These are phyloP conservation scores for Cherax destructor DNA, from an alignment of 1,140 invertebrate species.

Conservation along the genomic window DNA sequence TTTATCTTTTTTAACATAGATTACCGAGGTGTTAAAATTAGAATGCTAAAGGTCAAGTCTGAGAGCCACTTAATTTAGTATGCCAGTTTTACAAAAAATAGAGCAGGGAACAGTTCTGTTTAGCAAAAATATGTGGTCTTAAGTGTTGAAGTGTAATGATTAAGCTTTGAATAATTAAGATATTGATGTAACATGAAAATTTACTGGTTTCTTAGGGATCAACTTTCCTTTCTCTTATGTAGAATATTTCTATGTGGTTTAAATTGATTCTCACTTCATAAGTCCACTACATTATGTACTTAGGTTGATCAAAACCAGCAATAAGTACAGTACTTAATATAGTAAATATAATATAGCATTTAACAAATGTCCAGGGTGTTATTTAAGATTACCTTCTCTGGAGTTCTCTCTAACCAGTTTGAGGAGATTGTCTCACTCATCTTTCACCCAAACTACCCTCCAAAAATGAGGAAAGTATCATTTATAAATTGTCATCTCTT, in stretches of 20 bases:
- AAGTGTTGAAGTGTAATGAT: neutral
- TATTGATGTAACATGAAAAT: slow-evolving; percentile 2
- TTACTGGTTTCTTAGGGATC: slow-evolving; percentile 7
- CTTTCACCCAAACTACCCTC: neutral
- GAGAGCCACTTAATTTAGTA: too few relatives aligned
- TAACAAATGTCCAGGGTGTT: neutral
- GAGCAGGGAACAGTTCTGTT: neutral
- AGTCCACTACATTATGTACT: neutral
- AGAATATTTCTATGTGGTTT: slow-evolving; percentile 10
- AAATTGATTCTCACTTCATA: slow-evolving; percentile 10
- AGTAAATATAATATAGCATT: slow-evolving; percentile 1
- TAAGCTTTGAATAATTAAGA: neutral
- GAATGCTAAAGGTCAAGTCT: too few relatives aligned
- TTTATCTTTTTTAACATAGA: too few relatives aligned
- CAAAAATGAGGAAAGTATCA: neutral
- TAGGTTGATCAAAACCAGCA: neutral
- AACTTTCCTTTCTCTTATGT: slow-evolving; percentile 15
- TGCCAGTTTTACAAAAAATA: neutral
- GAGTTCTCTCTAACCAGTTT: neutral
- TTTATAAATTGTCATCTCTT: slow-evolving; percentile 22
- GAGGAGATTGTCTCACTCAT: neutral
- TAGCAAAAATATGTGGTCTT: neutral
- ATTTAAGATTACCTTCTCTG: slow-evolving; percentile 1
- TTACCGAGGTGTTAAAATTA: too few relatives aligned
- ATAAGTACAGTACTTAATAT: slow-evolving; percentile 20